These are phyloP conservation scores for Drosophila sechellia DNA, from an alignment of 1,140 invertebrate genomes.

Conservation along the genomic window DNA sequence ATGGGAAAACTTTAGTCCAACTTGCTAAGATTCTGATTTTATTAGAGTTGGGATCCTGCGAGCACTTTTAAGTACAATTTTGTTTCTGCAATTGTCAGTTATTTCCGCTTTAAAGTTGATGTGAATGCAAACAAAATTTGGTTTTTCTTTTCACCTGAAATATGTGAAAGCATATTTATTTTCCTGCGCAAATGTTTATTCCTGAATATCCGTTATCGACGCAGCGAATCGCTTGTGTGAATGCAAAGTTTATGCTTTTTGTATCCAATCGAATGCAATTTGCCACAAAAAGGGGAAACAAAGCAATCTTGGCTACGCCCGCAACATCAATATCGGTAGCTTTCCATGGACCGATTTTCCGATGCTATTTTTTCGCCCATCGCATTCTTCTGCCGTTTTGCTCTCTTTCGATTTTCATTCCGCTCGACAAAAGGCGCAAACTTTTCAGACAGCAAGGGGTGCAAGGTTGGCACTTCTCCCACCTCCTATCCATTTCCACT, in stretches of 20 bases:
- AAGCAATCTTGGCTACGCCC: conserved; percentile 38
- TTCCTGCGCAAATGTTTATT: conserved; percentile 5
- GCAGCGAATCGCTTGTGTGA: conserved; percentile 35
- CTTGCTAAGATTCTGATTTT: background rate
- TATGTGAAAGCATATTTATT: conserved; percentile 11
- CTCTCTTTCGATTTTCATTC: conserved; percentile 23
- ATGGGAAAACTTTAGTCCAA: background rate
- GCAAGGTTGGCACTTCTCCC: conserved; percentile 24
- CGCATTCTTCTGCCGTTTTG: conserved; percentile 33
- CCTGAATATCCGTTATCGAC: conserved; percentile 14
- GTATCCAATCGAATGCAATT: conserved; percentile 52
- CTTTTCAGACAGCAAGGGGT: conserved; percentile 46
- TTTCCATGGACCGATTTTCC: conserved; percentile 31
- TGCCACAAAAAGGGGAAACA: conserved; percentile 34
- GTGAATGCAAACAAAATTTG: background rate
- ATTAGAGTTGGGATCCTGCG: background rate
- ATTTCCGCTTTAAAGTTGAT: background rate
- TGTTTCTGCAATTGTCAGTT: no score
- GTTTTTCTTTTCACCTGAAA: no score
- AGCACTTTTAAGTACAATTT: no score
- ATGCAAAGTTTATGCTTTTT: conserved; percentile 25
- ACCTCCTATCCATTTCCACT: background rate
- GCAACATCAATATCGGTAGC: conserved; percentile 39
- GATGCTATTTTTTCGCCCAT: conserved; percentile 29
- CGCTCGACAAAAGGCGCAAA: conserved; percentile 38